phyloP scores from a whole-genome alignment of 2,888 invertebrate species.

The Leptinotarsa rubiginosa region DNA sequence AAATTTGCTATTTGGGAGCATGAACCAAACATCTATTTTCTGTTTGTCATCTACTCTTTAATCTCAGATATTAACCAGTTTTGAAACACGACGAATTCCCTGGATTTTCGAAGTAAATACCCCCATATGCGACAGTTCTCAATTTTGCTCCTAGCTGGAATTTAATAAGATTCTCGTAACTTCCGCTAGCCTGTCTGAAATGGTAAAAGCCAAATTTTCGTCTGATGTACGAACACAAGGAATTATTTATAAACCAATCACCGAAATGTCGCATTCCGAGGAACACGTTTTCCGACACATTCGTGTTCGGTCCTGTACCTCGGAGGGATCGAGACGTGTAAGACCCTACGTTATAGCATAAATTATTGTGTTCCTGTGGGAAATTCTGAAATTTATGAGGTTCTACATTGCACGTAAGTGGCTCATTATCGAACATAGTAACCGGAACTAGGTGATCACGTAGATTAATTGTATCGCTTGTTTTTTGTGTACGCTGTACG shows the following conservation, averaged over 20 bases:
- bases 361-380: slow-evolving; percentile 1
- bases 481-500: too few relatives aligned
- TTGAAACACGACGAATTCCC: too few relatives aligned
- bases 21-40: too few relatives aligned
- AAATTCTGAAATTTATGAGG: slow-evolving; percentile 12
- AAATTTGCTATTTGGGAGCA: too few relatives aligned
- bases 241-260: slow-evolving; percentile 15
- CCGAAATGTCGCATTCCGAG: neutral
- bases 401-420: neutral
- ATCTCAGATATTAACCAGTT: too few relatives aligned
- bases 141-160: too few relatives aligned
- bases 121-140: too few relatives aligned
- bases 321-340: neutral
- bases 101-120: too few relatives aligned
- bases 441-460: too few relatives aligned
- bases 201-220: neutral
- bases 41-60: too few relatives aligned
- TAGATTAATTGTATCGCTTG: too few relatives aligned
- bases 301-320: slow-evolving; percentile 5
- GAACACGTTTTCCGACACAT: slow-evolving; percentile 15
- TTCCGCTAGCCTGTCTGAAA: neutral
- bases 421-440: neutral
- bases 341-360: slow-evolving; percentile 3
- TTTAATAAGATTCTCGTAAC: neutral
- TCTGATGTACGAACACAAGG: neutral